Evolutionary conservation across 2,888 invertebrate species (phyloP), one percentile per base, ranked within the genome.

Genomic region (Mythimna ferrago): DNA sequence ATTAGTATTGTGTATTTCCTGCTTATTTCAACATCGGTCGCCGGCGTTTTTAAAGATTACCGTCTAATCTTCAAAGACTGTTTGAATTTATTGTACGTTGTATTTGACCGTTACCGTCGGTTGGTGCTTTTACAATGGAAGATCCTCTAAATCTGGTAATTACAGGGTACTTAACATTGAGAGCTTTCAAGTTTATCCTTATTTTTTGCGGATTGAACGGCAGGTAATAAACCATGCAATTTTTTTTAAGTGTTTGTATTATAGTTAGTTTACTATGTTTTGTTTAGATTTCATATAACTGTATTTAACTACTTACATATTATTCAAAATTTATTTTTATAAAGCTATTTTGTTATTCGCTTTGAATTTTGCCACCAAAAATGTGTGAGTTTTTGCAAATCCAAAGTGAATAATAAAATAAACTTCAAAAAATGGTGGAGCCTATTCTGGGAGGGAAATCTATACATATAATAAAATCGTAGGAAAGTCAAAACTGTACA

Each of bases 1-100:
- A 89, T 91, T 90, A 88, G 87, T 79, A 86, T 91, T 90, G 87
- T 86, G 66, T 80, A 75, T 87, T 91, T 91, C 91, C 89, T 89
- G 86, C 89, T 91, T 87, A 80, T 76, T 86, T 71, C 70, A 71
- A 78, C 77, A 86, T 81, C 67, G 71, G 77, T 76, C 66, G 73
- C 56, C 74, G 71, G 80, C 70, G 78, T 81, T 85, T 84, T 72
- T 80, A 78, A 80, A 80, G 86, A 82, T 81, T 86, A 71, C 65
- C 21, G 68, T 51, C 64, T 83, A 81, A 87, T 85, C 84, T 68
- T 60, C 35, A 51, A 71, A 77, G 73, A 44, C 76, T 62, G 74
- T 74, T 41, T 58, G 78, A 51, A 68, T 78, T 66, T 72, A 67
- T 54, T 71, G 73, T 77, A 26, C 72, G 57, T 66, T 32, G 56